These are phyloP conservation scores for Allacma fusca DNA, from an alignment of 2,888 invertebrate species.

Conservation along the genomic window DNA sequence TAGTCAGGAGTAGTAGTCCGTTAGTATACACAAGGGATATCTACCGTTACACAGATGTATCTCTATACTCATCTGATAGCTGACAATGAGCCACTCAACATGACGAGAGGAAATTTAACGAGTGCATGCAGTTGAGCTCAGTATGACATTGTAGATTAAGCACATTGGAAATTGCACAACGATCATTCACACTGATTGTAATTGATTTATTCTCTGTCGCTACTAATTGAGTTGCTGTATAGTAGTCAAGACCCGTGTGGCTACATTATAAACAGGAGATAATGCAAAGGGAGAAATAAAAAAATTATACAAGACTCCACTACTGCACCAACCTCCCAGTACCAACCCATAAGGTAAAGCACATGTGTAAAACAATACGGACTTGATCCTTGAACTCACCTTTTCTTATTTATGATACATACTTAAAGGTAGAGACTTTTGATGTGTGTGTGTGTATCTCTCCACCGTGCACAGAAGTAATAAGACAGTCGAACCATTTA, in stretches of 20 bases:
- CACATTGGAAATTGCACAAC: conserved; percentile 1
- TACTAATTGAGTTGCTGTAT: conserved; percentile 8
- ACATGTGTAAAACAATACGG: background rate
- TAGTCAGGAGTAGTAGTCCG: too few relatives aligned
- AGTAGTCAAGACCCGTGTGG: background rate
- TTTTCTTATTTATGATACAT: conserved; percentile 5
- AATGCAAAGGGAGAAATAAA: background rate
- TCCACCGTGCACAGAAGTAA: background rate
- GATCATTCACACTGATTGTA: conserved; percentile 16
- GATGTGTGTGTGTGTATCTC: background rate
- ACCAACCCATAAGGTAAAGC: background rate
- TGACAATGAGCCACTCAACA: background rate
- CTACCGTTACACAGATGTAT: too few relatives aligned
- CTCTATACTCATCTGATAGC: too few relatives aligned
- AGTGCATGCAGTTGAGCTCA: conserved; percentile 5
- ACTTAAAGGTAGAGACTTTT: conserved; percentile 6
- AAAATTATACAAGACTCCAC: too few relatives aligned
- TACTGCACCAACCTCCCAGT: too few relatives aligned
- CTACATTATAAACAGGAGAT: background rate
- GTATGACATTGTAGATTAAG: conserved; percentile 23
- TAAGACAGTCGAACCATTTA: background rate
- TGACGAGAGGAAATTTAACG: background rate
- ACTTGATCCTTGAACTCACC: conserved; percentile 31
- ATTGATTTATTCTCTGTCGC: conserved; percentile 5
- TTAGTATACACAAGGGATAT: too few relatives aligned